These are phyloP conservation scores for Intellagama lesueurii DNA, from an alignment of 2,797 vertebrate genomes.

Conservation along the genomic window DNA sequence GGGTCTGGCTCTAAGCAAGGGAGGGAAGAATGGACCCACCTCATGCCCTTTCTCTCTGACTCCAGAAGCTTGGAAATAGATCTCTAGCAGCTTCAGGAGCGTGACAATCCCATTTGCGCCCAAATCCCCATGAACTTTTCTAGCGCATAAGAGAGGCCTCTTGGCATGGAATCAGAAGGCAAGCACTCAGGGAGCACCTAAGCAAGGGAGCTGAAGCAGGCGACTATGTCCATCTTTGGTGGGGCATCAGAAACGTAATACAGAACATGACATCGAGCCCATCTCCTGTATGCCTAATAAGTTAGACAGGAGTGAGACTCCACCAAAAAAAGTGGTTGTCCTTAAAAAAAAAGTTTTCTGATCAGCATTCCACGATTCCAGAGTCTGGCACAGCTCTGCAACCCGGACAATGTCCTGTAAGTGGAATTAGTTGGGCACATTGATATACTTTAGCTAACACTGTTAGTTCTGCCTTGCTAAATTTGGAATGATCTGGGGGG, in stretches of 20 bases:
- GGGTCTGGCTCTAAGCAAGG: not conserved
- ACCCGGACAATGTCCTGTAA: not conserved
- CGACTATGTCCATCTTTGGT: not conserved
- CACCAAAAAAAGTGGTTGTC: not conserved
- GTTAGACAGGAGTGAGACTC: not conserved
- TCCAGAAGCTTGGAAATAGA: slow-evolving; percentile 26
- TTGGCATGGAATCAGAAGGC: slow-evolving; percentile 24
- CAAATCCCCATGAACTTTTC: slow-evolving; percentile 28
- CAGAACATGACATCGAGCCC: not conserved
- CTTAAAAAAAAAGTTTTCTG: not conserved
- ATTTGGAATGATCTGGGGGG: slow-evolving; percentile 2
- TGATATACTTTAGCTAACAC: not conserved
- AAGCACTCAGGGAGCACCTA: slow-evolving; percentile 2
- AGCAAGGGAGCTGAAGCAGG: not conserved
- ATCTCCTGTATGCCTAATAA: not conserved
- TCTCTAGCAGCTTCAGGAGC: slow-evolving; percentile 10
- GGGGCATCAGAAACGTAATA: not conserved
- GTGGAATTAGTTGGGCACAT: not conserved
- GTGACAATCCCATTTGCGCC: slow-evolving; percentile 15
- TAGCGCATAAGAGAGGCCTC: slow-evolving; percentile 20
- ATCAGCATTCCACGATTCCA: not conserved
- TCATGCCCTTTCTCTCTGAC: slow-evolving; percentile 9
- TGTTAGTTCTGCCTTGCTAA: slow-evolving; percentile 21
- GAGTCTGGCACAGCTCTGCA: not conserved
- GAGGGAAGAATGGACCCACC: not conserved